Conservation (phyloP, 2,797 vertebrate species). For the Notoglanidium macrostoma region DNA sequence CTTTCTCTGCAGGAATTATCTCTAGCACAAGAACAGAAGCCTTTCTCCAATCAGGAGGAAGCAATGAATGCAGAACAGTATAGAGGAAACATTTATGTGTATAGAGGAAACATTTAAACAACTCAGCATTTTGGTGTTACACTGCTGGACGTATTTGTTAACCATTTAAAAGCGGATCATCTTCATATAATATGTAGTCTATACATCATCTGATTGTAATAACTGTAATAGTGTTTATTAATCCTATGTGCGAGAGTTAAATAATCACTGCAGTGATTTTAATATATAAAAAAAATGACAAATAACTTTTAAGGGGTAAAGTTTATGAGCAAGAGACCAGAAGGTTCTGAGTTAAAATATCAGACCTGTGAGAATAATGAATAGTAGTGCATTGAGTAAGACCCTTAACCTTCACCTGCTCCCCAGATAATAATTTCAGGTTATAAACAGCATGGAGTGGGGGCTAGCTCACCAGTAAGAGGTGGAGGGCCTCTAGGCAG, state of each 20-base stretch:
- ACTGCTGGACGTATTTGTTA: background rate
- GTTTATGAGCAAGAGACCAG: background rate
- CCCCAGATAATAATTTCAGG: background rate
- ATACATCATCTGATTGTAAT: background rate
- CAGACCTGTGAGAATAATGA: background rate
- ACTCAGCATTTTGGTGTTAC: background rate
- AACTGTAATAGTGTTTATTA: background rate
- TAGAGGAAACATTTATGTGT: background rate
- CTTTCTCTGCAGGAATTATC: background rate
- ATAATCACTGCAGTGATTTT: background rate
- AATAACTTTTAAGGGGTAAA: background rate
- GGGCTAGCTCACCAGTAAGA: slow-evolving; percentile 74
- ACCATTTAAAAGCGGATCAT: background rate
- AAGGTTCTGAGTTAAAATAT: background rate
- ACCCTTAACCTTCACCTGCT: background rate
- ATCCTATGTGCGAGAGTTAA: background rate
- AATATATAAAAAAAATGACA: background rate
- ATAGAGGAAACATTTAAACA: background rate
- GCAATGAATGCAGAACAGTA: background rate
- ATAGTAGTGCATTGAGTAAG: background rate
- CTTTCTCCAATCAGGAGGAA: background rate
- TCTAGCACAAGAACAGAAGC: background rate
- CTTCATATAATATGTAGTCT: background rate
- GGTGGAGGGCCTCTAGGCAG: slow-evolving; percentile 78
- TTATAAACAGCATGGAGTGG: background rate